Conservation (phyloP, 1,140 invertebrate genomes). For the Aphelinus atriplicis region DNA sequence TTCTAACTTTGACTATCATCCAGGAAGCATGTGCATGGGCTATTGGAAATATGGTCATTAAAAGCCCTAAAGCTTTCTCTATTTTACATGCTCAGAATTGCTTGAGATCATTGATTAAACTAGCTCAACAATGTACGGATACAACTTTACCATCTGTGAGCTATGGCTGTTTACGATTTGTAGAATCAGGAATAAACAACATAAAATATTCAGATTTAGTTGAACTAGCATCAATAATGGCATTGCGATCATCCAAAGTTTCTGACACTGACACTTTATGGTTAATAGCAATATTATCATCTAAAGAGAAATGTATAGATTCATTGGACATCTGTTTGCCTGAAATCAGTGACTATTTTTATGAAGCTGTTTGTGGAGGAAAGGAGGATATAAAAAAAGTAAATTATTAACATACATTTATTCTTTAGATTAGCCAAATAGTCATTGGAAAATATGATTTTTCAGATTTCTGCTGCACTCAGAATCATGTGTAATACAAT, state of each 20-base stretch:
- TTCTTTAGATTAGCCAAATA: background rate
- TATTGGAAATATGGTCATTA: constrained; percentile 57
- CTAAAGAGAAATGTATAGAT: constrained; percentile 42
- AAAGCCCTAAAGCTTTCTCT: constrained; percentile 49
- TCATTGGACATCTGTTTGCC: constrained; percentile 38
- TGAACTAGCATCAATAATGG: constrained; percentile 43
- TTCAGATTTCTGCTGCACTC: constrained; percentile 53
- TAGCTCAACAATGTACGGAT: constrained; percentile 50
- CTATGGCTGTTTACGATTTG: constrained; percentile 53
- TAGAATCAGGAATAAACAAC: constrained; percentile 44
- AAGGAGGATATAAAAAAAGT: constrained; percentile 40
- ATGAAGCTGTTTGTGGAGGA: constrained; percentile 13
- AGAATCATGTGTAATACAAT: constrained; percentile 55
- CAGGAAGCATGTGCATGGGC: constrained; percentile 61
- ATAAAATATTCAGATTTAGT: constrained; percentile 52
- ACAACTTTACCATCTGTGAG: constrained; percentile 49
- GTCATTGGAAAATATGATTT: constrained; percentile 24
- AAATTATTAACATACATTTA: constrained; percentile 29
- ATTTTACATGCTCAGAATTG: constrained; percentile 56
- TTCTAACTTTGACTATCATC: constrained; percentile 13
- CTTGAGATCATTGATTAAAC: constrained; percentile 50
- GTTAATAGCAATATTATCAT: constrained; percentile 58
- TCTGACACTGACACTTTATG: constrained; percentile 49
- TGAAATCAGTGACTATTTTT: constrained; percentile 38
- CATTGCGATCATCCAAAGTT: constrained; percentile 35